Evolutionary conservation across 2,888 invertebrate species (phyloP), one percentile per base, ranked within the genome.

Genomic region (Autographa pulchrina): DNA sequence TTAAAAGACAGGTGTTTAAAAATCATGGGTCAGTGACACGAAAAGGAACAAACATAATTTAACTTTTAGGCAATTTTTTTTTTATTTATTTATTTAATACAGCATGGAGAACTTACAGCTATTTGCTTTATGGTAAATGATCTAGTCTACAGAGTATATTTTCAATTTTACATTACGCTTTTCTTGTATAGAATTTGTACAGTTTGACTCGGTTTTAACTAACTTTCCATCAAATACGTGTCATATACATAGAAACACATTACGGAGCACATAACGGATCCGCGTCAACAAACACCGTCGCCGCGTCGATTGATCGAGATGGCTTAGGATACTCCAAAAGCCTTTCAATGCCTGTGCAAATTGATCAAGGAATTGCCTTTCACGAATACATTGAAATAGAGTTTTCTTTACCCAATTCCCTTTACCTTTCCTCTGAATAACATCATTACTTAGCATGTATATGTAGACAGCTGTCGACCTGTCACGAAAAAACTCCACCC

Each of bases 361-460:
- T 76, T 76, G 77, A 76, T 76, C 71, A 80, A 80, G 76, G 65
- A 80, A 76, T 80, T 70, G 76, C 56, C 62, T 80, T 66, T 80
- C 35, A 56, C 81, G 80, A 77, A 77, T 80, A 80, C 69, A 77
- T 54, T 65, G 77, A 76, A 77, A 80, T 66, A 76, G 70, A 65
- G 80, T 80, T 76, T 63, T 62, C 54, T 56, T 56, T 56, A 56
- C 54, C 54, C 54, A 56, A 76, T 80, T 70, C 70, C 56, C 77
- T 65, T 69, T 70, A 76, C 77, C 81, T 76, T 80, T 59, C 65
- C 70, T 64, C 18, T 18, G 31, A 14, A 54, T 75, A 67, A 75
- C 80, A 48, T 75, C 80, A 68, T 75, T 75, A 75, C 61, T 56
- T 56, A 56, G 54, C 25, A 20, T 56, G 54, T 56, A 56, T 56